A percentile compares a stretch with the other conserved stretches of the same genome.
Evolutionary conservation across 2,888 invertebrate genomes (phyloP).

Genomic region (Dynastes tityus): DNA sequence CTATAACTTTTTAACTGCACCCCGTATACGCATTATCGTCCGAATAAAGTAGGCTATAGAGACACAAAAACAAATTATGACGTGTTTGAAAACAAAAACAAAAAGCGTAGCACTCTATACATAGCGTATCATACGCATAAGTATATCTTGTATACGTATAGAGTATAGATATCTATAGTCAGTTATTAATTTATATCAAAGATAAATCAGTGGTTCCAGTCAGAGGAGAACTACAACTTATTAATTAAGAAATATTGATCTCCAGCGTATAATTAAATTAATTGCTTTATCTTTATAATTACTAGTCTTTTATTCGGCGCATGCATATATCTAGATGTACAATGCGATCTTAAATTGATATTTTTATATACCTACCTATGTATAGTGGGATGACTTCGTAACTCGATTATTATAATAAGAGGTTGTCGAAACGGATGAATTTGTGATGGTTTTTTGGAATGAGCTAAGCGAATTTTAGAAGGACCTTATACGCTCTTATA

Average conservation of each 20-base stretch:
- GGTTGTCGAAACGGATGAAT: too few relatives aligned
- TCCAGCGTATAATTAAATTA: constrained; percentile 49
- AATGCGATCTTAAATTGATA: constrained; percentile 14
- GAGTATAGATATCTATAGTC: too few relatives aligned
- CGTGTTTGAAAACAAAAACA: constrained; percentile 19
- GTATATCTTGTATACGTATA: too few relatives aligned
- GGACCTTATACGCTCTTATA: too few relatives aligned
- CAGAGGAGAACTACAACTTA: constrained; percentile 32
- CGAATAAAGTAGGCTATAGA: too few relatives aligned
- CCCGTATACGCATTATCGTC: too few relatives aligned
- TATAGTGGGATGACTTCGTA: background rate
- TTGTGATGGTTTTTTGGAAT: too few relatives aligned
- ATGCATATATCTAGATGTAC: background rate
- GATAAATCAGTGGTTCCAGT: constrained; percentile 17
- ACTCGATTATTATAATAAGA: too few relatives aligned
- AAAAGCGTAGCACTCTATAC: too few relatives aligned
- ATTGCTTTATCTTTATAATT: constrained; percentile 42
- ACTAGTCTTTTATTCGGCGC: constrained; percentile 14
- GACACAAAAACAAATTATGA: background rate
- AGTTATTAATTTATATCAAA: constrained; percentile 41
- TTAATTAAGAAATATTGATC: constrained; percentile 46
- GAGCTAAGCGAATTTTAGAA: too few relatives aligned
- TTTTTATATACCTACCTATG: background rate
- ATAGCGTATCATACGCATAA: too few relatives aligned
- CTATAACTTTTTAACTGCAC: too few relatives aligned